Conservation (phyloP, 2,797 vertebrate species). For the Paguma larvata region DNA sequence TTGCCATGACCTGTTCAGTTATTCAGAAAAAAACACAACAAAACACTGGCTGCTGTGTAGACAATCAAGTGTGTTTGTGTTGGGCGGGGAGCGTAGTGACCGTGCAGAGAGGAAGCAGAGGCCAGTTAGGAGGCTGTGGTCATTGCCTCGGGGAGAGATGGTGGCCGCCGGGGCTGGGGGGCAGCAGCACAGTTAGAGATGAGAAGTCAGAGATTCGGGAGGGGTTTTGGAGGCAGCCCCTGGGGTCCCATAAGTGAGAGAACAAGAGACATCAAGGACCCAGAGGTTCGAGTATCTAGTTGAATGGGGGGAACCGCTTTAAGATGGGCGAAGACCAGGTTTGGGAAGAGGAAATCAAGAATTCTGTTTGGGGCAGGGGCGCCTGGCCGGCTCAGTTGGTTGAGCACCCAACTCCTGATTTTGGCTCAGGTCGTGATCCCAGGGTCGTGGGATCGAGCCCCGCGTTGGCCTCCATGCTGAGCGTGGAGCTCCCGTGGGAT, state of each 20-base stretch:
- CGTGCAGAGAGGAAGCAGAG: neutral
- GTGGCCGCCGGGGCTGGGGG: neutral
- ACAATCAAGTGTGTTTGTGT: neutral
- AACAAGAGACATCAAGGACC: rapidly evolving
- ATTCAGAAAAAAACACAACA: neutral
- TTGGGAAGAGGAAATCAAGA: neutral
- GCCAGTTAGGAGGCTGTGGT: neutral
- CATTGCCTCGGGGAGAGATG: neutral
- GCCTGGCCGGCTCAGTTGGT: neutral
- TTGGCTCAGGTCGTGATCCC: neutral
- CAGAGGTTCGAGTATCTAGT: neutral
- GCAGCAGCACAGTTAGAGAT: neutral
- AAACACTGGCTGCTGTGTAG: neutral
- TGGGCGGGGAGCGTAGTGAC: neutral
- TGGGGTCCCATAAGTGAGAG: too few relatives aligned
- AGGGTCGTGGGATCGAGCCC: neutral
- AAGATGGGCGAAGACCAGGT: neutral
- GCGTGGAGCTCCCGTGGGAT: neutral
- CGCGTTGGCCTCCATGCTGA: neutral
- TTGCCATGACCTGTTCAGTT: neutral
- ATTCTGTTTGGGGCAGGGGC: neutral
- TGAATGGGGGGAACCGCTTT: neutral
- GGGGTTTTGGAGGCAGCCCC: neutral
- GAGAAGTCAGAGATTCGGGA: neutral
- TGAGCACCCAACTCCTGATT: neutral